Percentiles rank a stretch among this genome's conserved stretches.
Conservation (phyloP, 2,888 invertebrate species). For the Epistrophella euchroma region DNA sequence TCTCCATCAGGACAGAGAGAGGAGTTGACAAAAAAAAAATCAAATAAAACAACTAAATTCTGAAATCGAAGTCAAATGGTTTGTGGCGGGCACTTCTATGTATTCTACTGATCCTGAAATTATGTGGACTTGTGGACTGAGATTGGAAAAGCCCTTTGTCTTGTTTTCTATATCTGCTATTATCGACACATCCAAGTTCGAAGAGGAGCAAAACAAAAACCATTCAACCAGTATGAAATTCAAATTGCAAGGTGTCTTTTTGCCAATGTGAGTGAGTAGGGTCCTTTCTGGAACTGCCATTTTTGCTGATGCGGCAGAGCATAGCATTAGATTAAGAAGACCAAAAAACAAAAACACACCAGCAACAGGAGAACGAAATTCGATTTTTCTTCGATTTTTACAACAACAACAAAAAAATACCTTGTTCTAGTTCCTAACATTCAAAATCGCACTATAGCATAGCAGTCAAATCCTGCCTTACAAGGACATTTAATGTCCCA, state of each 20-base stretch:
- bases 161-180: slow-evolving; percentile 4
- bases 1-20: slow-evolving; percentile 11
- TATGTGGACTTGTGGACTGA: slow-evolving; percentile 13
- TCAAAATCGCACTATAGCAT: slow-evolving; percentile 1
- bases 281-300: slow-evolving; percentile 1
- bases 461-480: slow-evolving; percentile 17
- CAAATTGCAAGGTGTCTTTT: slow-evolving; percentile 66
- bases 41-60: slow-evolving; percentile 22
- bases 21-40: neutral
- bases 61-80: slow-evolving; percentile 54
- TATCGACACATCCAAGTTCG: slow-evolving; percentile 39
- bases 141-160: slow-evolving; percentile 51
- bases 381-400: slow-evolving; percentile 11
- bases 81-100: slow-evolving; percentile 27
- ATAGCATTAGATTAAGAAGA: slow-evolving; percentile 44
- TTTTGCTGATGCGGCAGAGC: slow-evolving; percentile 65
- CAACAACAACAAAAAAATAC: too few relatives aligned
- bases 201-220: slow-evolving; percentile 32
- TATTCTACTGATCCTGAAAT: neutral
- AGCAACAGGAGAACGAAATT: slow-evolving; percentile 58
- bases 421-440: slow-evolving; percentile 29
- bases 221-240: slow-evolving; percentile 56
- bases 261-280: slow-evolving; percentile 16
- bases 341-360: neutral
- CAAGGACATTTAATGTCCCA: slow-evolving; percentile 46